These are phyloP conservation scores for Rynchops niger DNA, from an alignment of 2,113 vertebrate genomes.

Conservation along the genomic window DNA sequence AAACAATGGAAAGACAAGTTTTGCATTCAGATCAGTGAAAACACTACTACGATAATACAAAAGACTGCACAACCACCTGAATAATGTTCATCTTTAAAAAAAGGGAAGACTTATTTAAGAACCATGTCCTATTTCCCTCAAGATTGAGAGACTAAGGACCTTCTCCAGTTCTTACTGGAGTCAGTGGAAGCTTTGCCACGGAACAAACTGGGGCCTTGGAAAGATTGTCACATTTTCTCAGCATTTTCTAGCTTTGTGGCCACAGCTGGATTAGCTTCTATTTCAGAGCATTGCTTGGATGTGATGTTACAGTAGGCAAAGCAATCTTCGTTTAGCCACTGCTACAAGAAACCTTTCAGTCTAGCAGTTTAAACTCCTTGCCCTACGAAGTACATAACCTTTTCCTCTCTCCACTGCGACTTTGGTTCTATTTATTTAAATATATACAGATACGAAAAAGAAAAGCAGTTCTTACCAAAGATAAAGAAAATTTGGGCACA, in stretches of 20 bases:
- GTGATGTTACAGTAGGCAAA: not conserved
- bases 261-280: not conserved
- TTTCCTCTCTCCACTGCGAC: not conserved
- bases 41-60: conserved; percentile 25
- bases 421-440: conserved; percentile 14
- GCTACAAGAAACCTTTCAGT: not conserved
- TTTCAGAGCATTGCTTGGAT: not conserved
- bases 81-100: not conserved
- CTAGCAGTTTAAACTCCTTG: not conserved
- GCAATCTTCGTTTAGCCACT: not conserved
- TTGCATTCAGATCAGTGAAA: conserved; percentile 47
- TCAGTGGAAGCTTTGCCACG: not conserved
- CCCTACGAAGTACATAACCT: not conserved
- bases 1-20: conserved; percentile 30
- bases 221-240: not conserved
- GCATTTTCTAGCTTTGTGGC: not conserved
- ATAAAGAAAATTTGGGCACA: not conserved
- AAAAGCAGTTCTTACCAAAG: not conserved
- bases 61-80: conserved; percentile 23
- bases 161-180: not conserved
- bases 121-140: not conserved
- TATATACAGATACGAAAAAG: not conserved
- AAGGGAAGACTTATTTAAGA: conserved; percentile 27
- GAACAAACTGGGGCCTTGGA: not conserved
- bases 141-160: not conserved